Conservation (phyloP, 2,797 vertebrate species). For the Alcedo quadribrachys region DNA sequence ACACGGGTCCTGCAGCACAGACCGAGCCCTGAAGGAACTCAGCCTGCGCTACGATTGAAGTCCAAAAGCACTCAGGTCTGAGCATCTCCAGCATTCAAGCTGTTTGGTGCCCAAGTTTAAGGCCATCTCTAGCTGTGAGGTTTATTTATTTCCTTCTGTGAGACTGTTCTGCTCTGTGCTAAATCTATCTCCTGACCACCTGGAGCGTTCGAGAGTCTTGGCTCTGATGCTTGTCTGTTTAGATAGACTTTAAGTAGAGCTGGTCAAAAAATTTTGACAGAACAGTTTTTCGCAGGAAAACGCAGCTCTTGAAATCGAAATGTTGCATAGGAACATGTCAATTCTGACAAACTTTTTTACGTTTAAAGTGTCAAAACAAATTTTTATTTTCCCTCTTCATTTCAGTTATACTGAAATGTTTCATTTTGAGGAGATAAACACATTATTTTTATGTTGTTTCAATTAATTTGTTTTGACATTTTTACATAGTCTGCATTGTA, state of each 20-base stretch:
- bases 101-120: neutral
- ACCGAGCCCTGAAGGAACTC: neutral
- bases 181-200: conserved; percentile 66
- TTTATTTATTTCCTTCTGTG: conserved; percentile 55
- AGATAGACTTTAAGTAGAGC: conserved; percentile 47
- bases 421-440: conserved; percentile 29
- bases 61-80: neutral
- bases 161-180: conserved; percentile 52
- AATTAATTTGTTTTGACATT: conserved; percentile 62
- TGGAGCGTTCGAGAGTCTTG: conserved; percentile 58
- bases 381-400: conserved; percentile 29
- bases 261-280: conserved; percentile 69
- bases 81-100: neutral
- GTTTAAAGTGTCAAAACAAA: conserved; percentile 56
- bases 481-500: neutral
- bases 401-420: neutral
- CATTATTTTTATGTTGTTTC: conserved; percentile 43
- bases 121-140: conserved; percentile 18
- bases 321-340: conserved; percentile 36
- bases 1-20: neutral
- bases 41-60: neutral
- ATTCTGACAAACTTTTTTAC: conserved; percentile 46
- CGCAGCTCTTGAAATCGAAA: neutral
- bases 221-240: conserved; percentile 60
- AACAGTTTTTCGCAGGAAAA: conserved; percentile 53